phyloP scores from a whole-genome alignment of 2,797 vertebrate species.

The Hydrocynus forskahlii region DNA sequence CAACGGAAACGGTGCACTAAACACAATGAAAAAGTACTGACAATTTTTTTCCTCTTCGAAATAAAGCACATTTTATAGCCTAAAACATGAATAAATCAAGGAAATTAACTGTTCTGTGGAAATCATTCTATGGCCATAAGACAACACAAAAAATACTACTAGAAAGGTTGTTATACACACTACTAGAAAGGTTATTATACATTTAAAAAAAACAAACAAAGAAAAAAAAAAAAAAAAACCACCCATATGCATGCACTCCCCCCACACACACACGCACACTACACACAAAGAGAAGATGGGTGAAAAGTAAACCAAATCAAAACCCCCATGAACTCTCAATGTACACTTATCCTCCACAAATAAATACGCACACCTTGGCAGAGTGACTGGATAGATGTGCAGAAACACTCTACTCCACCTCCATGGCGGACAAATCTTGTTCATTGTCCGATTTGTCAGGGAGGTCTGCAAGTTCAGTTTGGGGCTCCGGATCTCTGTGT shows the following conservation, averaged over 20 bases:
- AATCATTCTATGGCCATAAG: neutral
- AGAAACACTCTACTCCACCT: conserved; percentile 81
- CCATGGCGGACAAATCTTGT: conserved; percentile 84
- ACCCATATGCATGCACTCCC: neutral
- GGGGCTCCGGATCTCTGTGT: conserved; percentile 62
- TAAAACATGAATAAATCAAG: neutral
- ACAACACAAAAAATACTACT: conserved; percentile 22
- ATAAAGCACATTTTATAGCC: neutral
- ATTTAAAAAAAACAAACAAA: neutral
- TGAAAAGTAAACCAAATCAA: neutral
- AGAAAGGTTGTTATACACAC: conserved; percentile 23
- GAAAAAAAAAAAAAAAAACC: conserved; percentile 29
- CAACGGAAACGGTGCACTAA: conserved; percentile 44
- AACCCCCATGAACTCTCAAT: neutral
- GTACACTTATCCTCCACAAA: neutral
- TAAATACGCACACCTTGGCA: conserved; percentile 15
- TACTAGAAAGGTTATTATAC: conserved; percentile 27
- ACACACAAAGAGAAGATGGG: conserved; percentile 30
- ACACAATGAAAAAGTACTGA: conserved; percentile 42
- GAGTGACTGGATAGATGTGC: neutral
- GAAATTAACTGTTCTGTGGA: neutral
- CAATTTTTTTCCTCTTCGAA: neutral
- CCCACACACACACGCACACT: neutral
- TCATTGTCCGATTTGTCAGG: conserved; percentile 76
- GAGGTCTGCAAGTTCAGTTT: conserved; percentile 46